Percentiles rank a stretch among this genome's conserved stretches.
Conservation (phyloP, 1,140 invertebrate species). For the Drosophila subpulchrella region DNA sequence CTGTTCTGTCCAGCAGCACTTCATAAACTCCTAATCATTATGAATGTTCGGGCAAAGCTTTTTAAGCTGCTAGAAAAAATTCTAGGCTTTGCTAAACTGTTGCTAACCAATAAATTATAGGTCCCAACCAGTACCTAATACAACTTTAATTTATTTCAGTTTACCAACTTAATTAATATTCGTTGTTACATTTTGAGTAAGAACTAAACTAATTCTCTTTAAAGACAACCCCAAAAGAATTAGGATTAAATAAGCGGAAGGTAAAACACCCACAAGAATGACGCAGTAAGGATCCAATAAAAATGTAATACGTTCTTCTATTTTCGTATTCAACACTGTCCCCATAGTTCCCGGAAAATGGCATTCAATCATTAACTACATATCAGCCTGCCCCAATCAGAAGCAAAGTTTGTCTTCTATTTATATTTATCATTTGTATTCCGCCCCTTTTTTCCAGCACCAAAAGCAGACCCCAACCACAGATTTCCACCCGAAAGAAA, state of each 20-base stretch:
- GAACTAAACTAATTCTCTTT: no score
- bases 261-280: not conserved
- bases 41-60: slow-evolving; percentile 55
- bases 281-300: not conserved
- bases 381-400: slow-evolving; percentile 1
- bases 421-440: slow-evolving; percentile 48
- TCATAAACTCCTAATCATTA: slow-evolving; percentile 73
- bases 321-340: slow-evolving; percentile 10
- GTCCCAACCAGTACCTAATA: not conserved
- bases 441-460: slow-evolving; percentile 5
- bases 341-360: not conserved
- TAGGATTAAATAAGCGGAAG: not conserved
- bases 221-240: not conserved
- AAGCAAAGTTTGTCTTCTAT: slow-evolving; percentile 15
- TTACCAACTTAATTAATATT: no score
- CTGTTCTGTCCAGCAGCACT: slow-evolving; percentile 20
- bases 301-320: not conserved
- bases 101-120: not conserved
- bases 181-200: no score
- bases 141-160: no score
- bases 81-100: not conserved
- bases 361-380: slow-evolving; percentile 30
- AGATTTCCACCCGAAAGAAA: slow-evolving; percentile 10
- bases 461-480: slow-evolving; percentile 8
- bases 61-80: slow-evolving; percentile 12